These are phyloP conservation scores for Ormyrus rosae DNA, from an alignment of 2,888 invertebrate genomes.

Conservation along the genomic window DNA sequence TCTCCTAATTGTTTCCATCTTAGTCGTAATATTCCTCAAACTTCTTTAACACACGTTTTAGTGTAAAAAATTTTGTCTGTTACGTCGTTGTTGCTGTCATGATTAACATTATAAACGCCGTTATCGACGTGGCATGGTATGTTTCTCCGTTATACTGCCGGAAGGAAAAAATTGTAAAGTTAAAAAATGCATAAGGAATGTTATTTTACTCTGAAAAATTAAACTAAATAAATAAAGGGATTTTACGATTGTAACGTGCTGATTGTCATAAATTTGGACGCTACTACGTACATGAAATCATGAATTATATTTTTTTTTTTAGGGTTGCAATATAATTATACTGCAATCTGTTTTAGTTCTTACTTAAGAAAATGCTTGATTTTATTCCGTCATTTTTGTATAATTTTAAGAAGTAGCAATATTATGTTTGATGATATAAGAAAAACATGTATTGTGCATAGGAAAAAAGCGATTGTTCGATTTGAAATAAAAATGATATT, in stretches of 20 bases:
- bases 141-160: slow-evolving; percentile 35
- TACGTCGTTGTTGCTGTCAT: slow-evolving; percentile 50
- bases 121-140: slow-evolving; percentile 40
- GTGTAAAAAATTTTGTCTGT: slow-evolving; percentile 52
- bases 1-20: slow-evolving; percentile 52
- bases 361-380: slow-evolving; percentile 51
- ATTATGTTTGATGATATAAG: slow-evolving; percentile 52
- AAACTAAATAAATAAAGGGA: slow-evolving; percentile 28
- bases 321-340: slow-evolving; percentile 22
- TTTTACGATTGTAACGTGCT: slow-evolving; percentile 50
- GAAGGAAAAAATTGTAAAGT: slow-evolving; percentile 34
- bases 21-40: slow-evolving; percentile 46
- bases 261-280: slow-evolving; percentile 42
- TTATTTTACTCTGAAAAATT: slow-evolving; percentile 19
- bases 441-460: slow-evolving; percentile 54
- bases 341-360: slow-evolving; percentile 33
- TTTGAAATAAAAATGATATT: slow-evolving; percentile 57
- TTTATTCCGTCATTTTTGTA: slow-evolving; percentile 57
- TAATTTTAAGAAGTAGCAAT: slow-evolving; percentile 56
- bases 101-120: slow-evolving; percentile 32
- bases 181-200: slow-evolving; percentile 11
- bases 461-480: slow-evolving; percentile 54
- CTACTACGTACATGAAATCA: slow-evolving; percentile 24
- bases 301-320: slow-evolving; percentile 37
- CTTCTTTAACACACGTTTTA: slow-evolving; percentile 55